Base-by-base conservation (phyloP, 2,888 invertebrate genomes). In the Diarsia rubi region DNA sequence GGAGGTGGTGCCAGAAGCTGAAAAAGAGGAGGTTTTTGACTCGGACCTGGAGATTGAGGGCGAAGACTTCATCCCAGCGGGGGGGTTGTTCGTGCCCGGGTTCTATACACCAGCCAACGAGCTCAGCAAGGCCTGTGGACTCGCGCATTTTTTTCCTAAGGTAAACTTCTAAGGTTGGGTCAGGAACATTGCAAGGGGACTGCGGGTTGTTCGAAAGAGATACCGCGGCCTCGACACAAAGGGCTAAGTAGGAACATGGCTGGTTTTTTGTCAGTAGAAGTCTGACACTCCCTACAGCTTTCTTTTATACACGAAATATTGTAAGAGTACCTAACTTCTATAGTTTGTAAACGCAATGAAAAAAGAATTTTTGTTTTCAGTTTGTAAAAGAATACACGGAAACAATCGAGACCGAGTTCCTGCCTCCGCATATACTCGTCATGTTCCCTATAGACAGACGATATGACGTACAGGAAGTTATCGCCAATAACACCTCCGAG, bases 1-100 rank as follows among this genome's bases (percentile, higher is more conserved):
- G 14, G 89, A 90, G 49, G 90, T 90, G 42, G 89, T 90, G 1
- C 19, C 5, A 71, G 91, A 91, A 68, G 88, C 87, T 3, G 93
- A 91, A 73, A 92, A 88, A 19, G 94, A 93, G 68, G 94, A 94
- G 31, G 94, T 88, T 27, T 96, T 96, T 83, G 88, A 95, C 79
- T 96, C 96, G 0, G 95, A 96, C 75, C 88, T 95, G 6, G 92
- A 92, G 0, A 73, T 96, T 0, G 96, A 96, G 63, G 96, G 87
- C 0, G 96, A 96, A 77, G 96, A 95, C 0, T 96, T 95, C 79
- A 96, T 96, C 0, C 96, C 96, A 0, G 94, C 95, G 0, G 96
- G 95, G 0, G 96, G 96, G 0, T 88, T 95, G 57, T 93, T 96
- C 76, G 95, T 96, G 24, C 96, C 96, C 0, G 96, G 96, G 0